A percentile compares a stretch with the other conserved stretches of the same genome.
These are phyloP conservation scores for Muscicapa striata DNA, from an alignment of 2,797 vertebrate species.

Conservation along the genomic window DNA sequence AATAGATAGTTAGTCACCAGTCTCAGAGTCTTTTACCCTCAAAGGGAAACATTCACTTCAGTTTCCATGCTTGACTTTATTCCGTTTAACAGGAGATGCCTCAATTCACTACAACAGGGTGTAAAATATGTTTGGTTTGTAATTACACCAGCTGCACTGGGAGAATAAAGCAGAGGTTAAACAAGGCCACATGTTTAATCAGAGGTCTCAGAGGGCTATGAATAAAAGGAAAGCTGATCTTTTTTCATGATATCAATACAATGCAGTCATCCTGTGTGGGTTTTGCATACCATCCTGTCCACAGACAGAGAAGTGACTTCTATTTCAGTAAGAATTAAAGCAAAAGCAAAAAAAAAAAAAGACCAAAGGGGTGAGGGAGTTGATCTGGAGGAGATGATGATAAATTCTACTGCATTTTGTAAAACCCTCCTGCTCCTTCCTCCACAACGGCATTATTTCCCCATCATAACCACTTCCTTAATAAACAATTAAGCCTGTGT, in stretches of 20 bases:
- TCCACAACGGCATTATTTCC: not conserved
- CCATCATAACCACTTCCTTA: slow-evolving; percentile 52
- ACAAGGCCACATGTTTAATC: slow-evolving; percentile 47
- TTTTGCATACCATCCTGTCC: slow-evolving; percentile 49
- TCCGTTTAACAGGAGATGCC: not conserved
- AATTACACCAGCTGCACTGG: not conserved
- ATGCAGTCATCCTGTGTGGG: slow-evolving; percentile 55
- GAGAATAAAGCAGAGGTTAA: slow-evolving; percentile 46
- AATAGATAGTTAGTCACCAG: not conserved
- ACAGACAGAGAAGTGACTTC: not conserved
- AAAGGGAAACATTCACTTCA: not conserved
- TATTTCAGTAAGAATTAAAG: slow-evolving; percentile 43
- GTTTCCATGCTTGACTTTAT: not conserved
- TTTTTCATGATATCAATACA: slow-evolving; percentile 49
- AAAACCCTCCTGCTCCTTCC: slow-evolving; percentile 21
- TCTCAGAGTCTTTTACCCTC: not conserved
- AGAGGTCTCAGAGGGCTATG: slow-evolving; percentile 10
- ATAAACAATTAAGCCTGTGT: slow-evolving; percentile 59
- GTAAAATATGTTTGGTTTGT: slow-evolving; percentile 18
- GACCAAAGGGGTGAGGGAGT: not conserved
- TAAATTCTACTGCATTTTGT: slow-evolving; percentile 32
- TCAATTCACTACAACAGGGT: not conserved
- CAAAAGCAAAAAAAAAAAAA: slow-evolving; percentile 5
- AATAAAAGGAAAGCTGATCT: slow-evolving; percentile 50
- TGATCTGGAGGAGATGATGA: slow-evolving; percentile 12